These are phyloP conservation scores for Diplazon laetatorius DNA, from an alignment of 2,888 invertebrate species.

Conservation along the genomic window DNA sequence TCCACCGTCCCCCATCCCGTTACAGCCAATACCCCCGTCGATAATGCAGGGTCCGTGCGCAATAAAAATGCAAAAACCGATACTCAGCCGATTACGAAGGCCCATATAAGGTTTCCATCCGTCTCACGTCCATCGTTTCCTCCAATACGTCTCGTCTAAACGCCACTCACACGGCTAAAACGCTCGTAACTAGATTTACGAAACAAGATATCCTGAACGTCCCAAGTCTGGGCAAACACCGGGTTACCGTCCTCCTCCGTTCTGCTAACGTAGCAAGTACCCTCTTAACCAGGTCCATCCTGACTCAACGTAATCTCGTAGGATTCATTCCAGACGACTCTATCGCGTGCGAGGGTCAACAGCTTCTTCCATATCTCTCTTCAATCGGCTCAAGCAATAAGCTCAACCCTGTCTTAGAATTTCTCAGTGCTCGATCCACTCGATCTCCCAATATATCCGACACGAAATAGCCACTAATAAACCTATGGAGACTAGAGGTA, in stretches of 20 bases:
- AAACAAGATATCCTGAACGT: conserved; percentile 4
- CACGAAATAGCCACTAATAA: not conserved
- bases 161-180: too few relatives aligned
- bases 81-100: conserved; percentile 5
- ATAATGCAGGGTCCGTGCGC: too few relatives aligned
- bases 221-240: conserved; percentile 19
- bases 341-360: conserved; percentile 22
- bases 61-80: too few relatives aligned
- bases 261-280: not conserved
- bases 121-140: not conserved
- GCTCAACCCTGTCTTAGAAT: not conserved
- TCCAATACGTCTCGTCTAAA: conserved; percentile 12
- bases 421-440: not conserved
- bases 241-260: not conserved
- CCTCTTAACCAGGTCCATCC: not conserved
- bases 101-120: conserved; percentile 2
- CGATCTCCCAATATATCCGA: too few relatives aligned
- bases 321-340: conserved; percentile 28
- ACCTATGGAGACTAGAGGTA: not conserved
- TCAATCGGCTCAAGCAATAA: not conserved
- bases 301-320: too few relatives aligned
- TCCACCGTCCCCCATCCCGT: too few relatives aligned
- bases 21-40: too few relatives aligned
- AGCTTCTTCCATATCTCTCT: not conserved
- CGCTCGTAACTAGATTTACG: not conserved